These are phyloP conservation scores for Ciconia maguari DNA, from an alignment of 2,113 vertebrate species.

Conservation along the genomic window DNA sequence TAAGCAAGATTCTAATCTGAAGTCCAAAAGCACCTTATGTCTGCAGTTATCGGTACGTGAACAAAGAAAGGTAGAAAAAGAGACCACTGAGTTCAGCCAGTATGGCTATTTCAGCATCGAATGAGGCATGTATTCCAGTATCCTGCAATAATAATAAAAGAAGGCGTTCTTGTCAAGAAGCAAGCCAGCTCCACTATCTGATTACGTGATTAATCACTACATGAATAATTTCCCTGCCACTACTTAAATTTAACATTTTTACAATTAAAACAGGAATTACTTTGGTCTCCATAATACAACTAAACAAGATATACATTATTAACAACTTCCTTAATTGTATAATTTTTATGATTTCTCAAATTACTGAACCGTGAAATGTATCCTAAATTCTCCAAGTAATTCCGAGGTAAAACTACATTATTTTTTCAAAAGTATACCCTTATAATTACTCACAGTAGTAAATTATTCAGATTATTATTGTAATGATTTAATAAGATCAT, in stretches of 20 bases:
- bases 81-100: neutral
- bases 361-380: constrained; percentile 16
- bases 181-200: neutral
- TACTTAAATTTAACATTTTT: neutral
- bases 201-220: neutral
- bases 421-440: neutral
- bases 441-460: constrained; percentile 1
- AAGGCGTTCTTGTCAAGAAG: neutral
- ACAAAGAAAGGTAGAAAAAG: neutral
- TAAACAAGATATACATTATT: constrained; percentile 19
- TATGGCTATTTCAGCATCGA: neutral
- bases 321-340: constrained; percentile 44
- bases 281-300: neutral
- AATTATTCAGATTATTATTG: constrained; percentile 38
- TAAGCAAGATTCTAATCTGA: neutral
- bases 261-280: constrained; percentile 24
- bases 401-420: neutral
- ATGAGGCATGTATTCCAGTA: neutral
- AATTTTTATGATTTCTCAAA: neutral
- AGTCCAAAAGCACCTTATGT: neutral
- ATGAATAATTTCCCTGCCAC: neutral
- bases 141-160: neutral
- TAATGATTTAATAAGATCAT: constrained; percentile 28
- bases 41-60: neutral
- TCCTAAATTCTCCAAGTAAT: constrained; percentile 7